These are phyloP conservation scores for Eilema caniola DNA, from an alignment of 2,888 invertebrate genomes.

Conservation along the genomic window DNA sequence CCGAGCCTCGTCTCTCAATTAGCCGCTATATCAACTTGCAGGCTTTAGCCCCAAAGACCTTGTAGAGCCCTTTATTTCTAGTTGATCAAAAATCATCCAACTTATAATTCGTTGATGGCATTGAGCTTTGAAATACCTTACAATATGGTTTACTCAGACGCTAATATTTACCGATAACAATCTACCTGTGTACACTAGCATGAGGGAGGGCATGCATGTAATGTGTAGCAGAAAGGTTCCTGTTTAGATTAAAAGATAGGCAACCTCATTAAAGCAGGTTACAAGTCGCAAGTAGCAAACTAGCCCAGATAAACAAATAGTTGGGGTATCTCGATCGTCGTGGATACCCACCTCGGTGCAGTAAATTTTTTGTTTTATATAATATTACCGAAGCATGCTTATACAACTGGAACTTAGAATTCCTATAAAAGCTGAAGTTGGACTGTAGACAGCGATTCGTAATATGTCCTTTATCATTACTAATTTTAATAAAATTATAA, in stretches of 20 bases:
- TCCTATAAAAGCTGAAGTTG: too few species aligned
- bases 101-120: too few species aligned
- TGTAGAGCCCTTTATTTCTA: neutral
- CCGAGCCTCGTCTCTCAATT: neutral
- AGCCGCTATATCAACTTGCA: neutral
- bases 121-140: neutral
- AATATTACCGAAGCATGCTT: too few species aligned
- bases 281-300: too few species aligned
- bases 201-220: neutral
- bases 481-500: too few species aligned
- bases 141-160: neutral
- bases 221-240: neutral
- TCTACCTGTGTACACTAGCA: neutral
- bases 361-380: too few species aligned
- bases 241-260: neutral
- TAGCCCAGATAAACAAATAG: neutral
- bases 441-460: too few species aligned
- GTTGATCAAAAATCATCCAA: neutral
- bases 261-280: neutral
- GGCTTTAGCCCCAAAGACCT: neutral
- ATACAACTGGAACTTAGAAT: too few species aligned
- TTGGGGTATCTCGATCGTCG: neutral
- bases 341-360: too few species aligned
- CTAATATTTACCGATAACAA: neutral
- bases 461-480: too few species aligned